A percentile compares a stretch with the other conserved stretches of the same genome.
phyloP scores from a whole-genome alignment of 2,888 invertebrate genomes.

The Protula sp. region DNA sequence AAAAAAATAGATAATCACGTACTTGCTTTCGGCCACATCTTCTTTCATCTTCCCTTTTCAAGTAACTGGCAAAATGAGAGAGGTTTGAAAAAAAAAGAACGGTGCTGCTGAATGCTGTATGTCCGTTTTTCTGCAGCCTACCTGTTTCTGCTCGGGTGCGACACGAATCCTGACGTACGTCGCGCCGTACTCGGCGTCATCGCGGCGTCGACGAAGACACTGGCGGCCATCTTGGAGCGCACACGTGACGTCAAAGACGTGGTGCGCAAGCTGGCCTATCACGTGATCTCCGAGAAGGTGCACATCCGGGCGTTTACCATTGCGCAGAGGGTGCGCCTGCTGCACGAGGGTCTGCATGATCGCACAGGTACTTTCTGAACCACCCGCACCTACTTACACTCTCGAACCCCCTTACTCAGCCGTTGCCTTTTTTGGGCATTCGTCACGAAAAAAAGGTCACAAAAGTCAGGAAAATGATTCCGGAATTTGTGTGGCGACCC shows the following conservation, averaged over 20 bases:
- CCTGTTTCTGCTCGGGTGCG: slow-evolving; percentile 54
- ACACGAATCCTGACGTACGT: slow-evolving; percentile 70
- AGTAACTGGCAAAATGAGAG: too few species aligned
- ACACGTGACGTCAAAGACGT: slow-evolving; percentile 72
- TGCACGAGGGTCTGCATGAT: slow-evolving; percentile 65
- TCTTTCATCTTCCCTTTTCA: too few species aligned
- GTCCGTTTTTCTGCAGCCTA: slow-evolving; percentile 39
- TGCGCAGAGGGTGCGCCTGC: slow-evolving; percentile 61
- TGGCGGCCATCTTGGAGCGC: slow-evolving; percentile 67
- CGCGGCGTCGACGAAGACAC: slow-evolving; percentile 67
- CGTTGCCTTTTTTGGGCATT: too few species aligned
- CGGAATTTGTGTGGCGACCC: too few species aligned
- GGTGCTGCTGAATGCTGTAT: too few species aligned
- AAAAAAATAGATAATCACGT: too few species aligned
- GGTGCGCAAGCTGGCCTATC: slow-evolving; percentile 64
- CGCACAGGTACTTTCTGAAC: slow-evolving; percentile 57
- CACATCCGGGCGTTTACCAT: slow-evolving; percentile 62
- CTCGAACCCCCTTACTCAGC: too few species aligned
- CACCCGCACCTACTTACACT: too few species aligned
- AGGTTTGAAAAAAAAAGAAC: too few species aligned
- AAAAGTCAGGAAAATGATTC: too few species aligned
- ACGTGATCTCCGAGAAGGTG: slow-evolving; percentile 58
- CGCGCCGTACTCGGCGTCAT: slow-evolving; percentile 69
- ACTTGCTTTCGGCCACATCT: too few species aligned
- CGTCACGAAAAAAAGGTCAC: too few species aligned